phyloP scores from a whole-genome alignment of 2,113 vertebrate genomes.

The Cercopithecus mona region DNA sequence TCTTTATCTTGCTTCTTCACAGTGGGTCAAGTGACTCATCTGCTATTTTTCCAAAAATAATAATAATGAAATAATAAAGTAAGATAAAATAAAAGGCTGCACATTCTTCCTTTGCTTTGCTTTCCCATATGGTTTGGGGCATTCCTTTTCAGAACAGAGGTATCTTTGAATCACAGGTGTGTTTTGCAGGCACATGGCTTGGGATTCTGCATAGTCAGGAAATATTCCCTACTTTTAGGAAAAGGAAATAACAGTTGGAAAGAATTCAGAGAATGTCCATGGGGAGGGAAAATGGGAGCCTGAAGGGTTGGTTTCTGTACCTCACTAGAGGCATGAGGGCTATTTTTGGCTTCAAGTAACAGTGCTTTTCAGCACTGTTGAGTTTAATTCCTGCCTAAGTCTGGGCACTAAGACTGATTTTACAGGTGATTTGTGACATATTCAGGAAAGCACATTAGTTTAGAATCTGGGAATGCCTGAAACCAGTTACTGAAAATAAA shows the following conservation, averaged over 20 bases:
- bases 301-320: slow-evolving; percentile 68
- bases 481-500: neutral
- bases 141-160: slow-evolving; percentile 66
- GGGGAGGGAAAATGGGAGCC: slow-evolving; percentile 28
- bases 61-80: neutral
- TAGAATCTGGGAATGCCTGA: neutral
- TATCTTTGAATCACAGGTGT: slow-evolving; percentile 62
- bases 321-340: slow-evolving; percentile 61
- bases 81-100: neutral
- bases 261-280: slow-evolving; percentile 73
- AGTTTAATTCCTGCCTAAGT: slow-evolving; percentile 61
- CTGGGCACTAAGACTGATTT: slow-evolving; percentile 20
- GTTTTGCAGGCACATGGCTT: slow-evolving; percentile 47
- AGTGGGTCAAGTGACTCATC: neutral
- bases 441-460: neutral
- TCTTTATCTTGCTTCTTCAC: neutral
- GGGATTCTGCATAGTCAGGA: slow-evolving; percentile 65
- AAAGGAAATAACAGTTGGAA: slow-evolving; percentile 76
- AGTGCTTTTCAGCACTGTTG: slow-evolving; percentile 38
- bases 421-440: slow-evolving; percentile 36
- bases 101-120: slow-evolving; percentile 38
- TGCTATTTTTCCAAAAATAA: neutral
- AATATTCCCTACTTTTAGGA: slow-evolving; percentile 78
- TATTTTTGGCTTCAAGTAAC: slow-evolving; percentile 75
- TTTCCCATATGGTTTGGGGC: slow-evolving; percentile 48